A percentile compares a stretch with the other conserved stretches of the same genome.
Evolutionary conservation across 2,113 vertebrate genomes (phyloP).

Genomic region (Pelecanoides urinatrix): DNA sequence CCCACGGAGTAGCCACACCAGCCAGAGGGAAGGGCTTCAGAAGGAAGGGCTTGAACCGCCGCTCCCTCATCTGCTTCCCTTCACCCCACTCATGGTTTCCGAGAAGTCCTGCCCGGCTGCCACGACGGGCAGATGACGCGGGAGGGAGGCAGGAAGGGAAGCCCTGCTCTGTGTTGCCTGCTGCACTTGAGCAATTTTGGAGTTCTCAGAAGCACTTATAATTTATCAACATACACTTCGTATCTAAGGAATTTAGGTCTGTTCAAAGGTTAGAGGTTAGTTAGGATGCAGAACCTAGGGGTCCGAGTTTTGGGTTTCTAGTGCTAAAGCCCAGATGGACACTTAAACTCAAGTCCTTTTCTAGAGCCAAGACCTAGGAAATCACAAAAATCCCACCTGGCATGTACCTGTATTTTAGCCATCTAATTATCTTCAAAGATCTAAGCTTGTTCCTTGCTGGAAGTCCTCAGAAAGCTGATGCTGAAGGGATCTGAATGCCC

Average conservation of each 20-base stretch:
- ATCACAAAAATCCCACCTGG: background rate
- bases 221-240: background rate
- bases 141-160: conserved; percentile 31
- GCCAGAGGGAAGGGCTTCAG: background rate
- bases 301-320: background rate
- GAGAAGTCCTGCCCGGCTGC: background rate
- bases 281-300: background rate
- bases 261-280: background rate
- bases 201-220: background rate
- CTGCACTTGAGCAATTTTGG: conserved; percentile 24
- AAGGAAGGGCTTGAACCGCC: background rate
- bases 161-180: background rate
- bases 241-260: background rate
- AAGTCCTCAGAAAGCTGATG: background rate
- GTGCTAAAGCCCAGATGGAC: background rate
- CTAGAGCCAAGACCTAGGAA: background rate
- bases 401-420: accelerated
- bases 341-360: background rate
- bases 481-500: background rate
- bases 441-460: background rate
- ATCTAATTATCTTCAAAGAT: background rate
- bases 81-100: background rate
- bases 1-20: background rate
- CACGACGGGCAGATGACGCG: accelerated
- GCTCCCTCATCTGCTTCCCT: background rate